Evolutionary conservation across 1,140 invertebrate genomes (phyloP).

Genomic region (Diuraphis noxia): DNA sequence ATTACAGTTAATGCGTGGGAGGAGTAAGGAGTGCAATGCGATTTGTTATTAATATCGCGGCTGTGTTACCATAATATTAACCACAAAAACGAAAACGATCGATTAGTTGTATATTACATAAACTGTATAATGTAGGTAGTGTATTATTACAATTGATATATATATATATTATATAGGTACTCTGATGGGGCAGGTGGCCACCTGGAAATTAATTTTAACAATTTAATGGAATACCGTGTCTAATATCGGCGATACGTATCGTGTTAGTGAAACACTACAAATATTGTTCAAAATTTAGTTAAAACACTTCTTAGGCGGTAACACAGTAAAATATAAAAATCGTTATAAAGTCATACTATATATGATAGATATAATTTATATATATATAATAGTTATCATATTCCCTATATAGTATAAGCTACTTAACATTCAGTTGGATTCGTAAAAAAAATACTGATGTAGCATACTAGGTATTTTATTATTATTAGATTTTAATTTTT

Average conservation of each 20-base stretch:
- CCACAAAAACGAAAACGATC: neutral
- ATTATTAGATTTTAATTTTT: neutral
- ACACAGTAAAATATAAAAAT: neutral
- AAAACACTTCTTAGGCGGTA: neutral
- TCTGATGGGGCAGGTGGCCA: neutral
- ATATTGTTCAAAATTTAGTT: neutral
- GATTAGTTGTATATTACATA: neutral
- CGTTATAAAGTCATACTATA: too few relatives aligned
- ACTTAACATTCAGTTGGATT: neutral
- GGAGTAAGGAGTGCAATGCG: neutral
- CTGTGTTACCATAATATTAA: neutral
- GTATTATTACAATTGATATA: too few relatives aligned
- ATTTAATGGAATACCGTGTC: neutral
- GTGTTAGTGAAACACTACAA: neutral
- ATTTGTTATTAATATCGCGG: neutral
- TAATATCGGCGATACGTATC: neutral
- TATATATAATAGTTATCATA: neutral
- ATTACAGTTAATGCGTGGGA: neutral
- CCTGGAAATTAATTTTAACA: neutral
- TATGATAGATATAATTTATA: too few relatives aligned
- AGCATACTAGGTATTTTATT: too few relatives aligned
- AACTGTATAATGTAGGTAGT: too few relatives aligned
- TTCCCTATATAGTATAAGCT: neutral
- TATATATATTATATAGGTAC: too few relatives aligned
- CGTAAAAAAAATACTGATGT: neutral